Evolutionary conservation across 1,140 invertebrate genomes (phyloP).

Genomic region (Drosophila leontia): DNA sequence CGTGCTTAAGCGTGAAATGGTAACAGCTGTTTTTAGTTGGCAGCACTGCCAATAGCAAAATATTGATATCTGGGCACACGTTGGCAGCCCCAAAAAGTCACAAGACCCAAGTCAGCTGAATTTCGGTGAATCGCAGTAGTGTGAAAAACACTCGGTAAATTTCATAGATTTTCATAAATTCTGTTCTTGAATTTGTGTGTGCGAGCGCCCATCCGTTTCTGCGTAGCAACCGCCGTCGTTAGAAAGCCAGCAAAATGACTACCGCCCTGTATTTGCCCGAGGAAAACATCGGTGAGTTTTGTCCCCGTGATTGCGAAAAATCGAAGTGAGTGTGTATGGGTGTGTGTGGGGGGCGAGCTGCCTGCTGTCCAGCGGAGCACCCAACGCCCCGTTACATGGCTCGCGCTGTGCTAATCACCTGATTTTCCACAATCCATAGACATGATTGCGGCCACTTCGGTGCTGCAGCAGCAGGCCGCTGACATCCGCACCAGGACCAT

Average conservation of each 20-base stretch:
- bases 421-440: conserved; percentile 87
- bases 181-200: conserved; percentile 63
- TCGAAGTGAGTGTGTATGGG: conserved; percentile 53
- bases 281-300: conserved; percentile 91
- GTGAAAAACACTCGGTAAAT: conserved; percentile 75
- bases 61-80: neutral
- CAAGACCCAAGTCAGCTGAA: conserved; percentile 85
- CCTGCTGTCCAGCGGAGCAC: conserved; percentile 35
- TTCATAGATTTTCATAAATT: conserved; percentile 66
- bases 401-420: conserved; percentile 5
- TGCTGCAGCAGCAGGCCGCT: conserved; percentile 96
- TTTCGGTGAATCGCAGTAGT: conserved; percentile 79
- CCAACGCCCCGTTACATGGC: conserved; percentile 27
- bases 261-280: conserved; percentile 91
- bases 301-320: conserved; percentile 54
- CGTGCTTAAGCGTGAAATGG: neutral
- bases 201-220: conserved; percentile 46
- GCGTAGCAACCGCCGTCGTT: conserved; percentile 22
- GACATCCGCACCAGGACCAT: conserved; percentile 95
- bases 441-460: conserved; percentile 97
- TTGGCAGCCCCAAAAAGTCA: conserved; percentile 67
- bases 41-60: neutral
- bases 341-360: conserved; percentile 21
- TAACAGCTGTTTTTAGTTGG: conserved; percentile 10
- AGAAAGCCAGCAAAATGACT: conserved; percentile 86